Percentiles rank a stretch among this genome's conserved stretches.
Conservation (phyloP, 2,113 vertebrate species). For the Chinchilla lanigera region DNA sequence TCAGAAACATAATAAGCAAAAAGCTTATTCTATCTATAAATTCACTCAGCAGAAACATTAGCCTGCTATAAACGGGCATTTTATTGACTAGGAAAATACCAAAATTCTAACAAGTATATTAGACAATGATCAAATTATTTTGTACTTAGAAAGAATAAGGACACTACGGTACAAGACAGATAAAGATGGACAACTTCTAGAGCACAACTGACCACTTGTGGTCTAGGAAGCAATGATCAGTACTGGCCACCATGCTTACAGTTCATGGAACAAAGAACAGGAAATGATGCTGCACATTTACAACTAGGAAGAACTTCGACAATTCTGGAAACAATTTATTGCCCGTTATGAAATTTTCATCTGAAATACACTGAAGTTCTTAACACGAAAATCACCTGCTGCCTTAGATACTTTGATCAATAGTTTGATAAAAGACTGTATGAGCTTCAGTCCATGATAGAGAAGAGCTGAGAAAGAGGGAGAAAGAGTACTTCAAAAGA, state of each 20-base stretch:
- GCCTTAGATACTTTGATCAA: background rate
- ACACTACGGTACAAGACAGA: background rate
- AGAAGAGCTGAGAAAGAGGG: background rate
- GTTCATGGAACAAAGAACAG: background rate
- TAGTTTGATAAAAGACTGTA: background rate
- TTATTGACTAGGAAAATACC: background rate
- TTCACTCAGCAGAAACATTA: background rate
- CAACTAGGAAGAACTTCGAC: background rate
- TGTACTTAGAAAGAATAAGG: background rate
- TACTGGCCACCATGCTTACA: background rate
- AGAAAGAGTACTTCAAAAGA: background rate
- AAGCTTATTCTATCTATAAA: background rate
- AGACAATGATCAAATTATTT: background rate
- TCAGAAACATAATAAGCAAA: background rate
- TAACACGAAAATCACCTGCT: background rate
- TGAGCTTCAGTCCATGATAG: background rate
- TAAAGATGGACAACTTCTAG: background rate
- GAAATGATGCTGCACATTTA: background rate
- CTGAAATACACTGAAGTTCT: background rate
- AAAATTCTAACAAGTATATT: background rate
- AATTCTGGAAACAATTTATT: background rate
- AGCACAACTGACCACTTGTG: background rate
- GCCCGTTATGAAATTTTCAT: background rate
- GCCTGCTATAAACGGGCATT: background rate
- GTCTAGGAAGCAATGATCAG: too few species aligned